Evolutionary conservation across 2,113 vertebrate genomes (phyloP), one percentile per base, ranked within the genome.

Genomic region (Mellivora capensis): DNA sequence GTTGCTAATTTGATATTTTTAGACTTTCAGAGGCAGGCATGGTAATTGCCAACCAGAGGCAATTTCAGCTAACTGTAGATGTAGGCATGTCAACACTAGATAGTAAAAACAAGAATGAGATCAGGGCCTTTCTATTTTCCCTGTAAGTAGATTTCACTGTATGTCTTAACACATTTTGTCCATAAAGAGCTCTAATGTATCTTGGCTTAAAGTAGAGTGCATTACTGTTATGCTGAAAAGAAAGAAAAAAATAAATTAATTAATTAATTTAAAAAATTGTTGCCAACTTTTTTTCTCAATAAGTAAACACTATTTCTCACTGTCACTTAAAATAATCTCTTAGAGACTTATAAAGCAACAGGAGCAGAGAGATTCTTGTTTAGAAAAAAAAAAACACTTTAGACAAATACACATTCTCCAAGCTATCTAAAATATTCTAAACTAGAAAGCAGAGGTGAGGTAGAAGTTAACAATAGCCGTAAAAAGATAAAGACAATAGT

Each of bases 1-100:
- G 29, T 72, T 89, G 17, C 34, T 96, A 91, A 97, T 91, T 87
- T 88, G 52, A 97, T 93, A 10, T 81, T 94, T 96, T 93, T 62
- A 62, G 86, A 82, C 14, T 92, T 52, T 96, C 12, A 83, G 52
- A 89, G 27, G 3, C 52, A 93, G 59, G 6, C 14, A 57, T 86
- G 69, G 39, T 86, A 96, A 90, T 62, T 95, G 61, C 10, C 59
- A 98, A 87, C 21, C 25, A 62, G 81, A 96, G 69, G 31, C 21
- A 79, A 79, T 91, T 94, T 93, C 11, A 62, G 57, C 44, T n/a
- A 81, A 52, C 42, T 12, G 0, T 39, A 86, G 71, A 64, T 64
- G 11, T 54, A 61, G 37, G 11, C 6, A 39, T 96, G 74, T 93
- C 90, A 96, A 21, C 23, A 42, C 29, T 89, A 91, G 64, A 62